phyloP scores from a whole-genome alignment of 2,113 vertebrate species.

The Nothocercus nigrocapillus region DNA sequence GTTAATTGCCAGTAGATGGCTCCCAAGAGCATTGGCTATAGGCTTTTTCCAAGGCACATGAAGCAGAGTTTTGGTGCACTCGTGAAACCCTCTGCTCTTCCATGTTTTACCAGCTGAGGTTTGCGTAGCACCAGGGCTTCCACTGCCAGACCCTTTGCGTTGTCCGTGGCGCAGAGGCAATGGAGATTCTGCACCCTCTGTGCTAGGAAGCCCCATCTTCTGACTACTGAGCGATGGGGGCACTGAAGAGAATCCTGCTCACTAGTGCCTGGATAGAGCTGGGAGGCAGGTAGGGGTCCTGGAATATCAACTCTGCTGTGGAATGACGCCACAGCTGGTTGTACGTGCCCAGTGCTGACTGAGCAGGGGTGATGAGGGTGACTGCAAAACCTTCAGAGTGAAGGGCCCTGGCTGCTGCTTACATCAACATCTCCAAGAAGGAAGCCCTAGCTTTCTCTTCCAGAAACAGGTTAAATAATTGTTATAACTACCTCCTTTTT shows the following conservation, averaged over 20 bases:
- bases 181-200: accelerated
- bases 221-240: accelerated
- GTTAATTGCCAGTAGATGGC: conserved; percentile 50
- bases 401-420: neutral
- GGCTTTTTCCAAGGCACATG: accelerated
- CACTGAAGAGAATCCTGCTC: neutral
- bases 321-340: neutral
- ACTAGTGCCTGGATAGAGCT: accelerated
- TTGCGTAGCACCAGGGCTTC: neutral
- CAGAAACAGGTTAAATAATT: conserved; percentile 38
- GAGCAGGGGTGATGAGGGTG: neutral
- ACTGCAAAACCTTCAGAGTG: neutral
- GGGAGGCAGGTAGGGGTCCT: neutral
- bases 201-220: neutral
- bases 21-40: conserved; percentile 44
- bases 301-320: neutral
- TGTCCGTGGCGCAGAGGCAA: neutral
- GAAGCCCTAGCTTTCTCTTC: neutral
- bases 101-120: neutral
- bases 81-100: neutral
- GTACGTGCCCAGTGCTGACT: neutral
- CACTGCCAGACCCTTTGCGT: accelerated
- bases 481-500: conserved; percentile 15
- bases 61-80: neutral
- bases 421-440: neutral